Conservation (phyloP, 1,140 invertebrate species). For the Yoshiicerus persimilis region DNA sequence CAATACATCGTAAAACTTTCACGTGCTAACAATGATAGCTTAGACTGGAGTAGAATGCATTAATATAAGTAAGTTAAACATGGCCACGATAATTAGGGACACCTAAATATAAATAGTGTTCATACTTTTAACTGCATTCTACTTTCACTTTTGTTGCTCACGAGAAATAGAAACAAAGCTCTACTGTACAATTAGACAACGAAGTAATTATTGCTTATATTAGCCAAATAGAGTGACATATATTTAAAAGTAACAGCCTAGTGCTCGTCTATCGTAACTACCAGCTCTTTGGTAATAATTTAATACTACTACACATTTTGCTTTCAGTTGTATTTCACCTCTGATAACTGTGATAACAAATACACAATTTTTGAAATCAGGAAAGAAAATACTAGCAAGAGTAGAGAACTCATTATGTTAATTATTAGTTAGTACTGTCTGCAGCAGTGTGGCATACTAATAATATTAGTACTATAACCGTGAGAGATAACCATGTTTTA, state of each 20-base stretch:
- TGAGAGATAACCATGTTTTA: background rate
- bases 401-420: too few species aligned
- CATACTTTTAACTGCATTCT: background rate
- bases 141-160: too few species aligned
- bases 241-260: too few species aligned
- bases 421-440: background rate
- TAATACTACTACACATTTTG: too few species aligned
- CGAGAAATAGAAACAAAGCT: background rate
- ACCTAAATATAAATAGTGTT: background rate
- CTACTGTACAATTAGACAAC: background rate
- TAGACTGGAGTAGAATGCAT: background rate
- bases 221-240: background rate
- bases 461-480: background rate
- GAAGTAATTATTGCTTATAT: background rate
- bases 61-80: background rate
- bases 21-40: background rate
- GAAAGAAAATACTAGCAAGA: too few species aligned
- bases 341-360: too few species aligned
- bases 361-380: too few species aligned
- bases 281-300: too few species aligned
- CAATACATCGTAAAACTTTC: background rate
- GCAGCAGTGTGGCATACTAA: background rate
- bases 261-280: too few species aligned
- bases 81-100: background rate
- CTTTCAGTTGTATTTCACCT: too few species aligned